phyloP scores from a whole-genome alignment of 2,797 vertebrate species.

The Syngnathus rostellatus region DNA sequence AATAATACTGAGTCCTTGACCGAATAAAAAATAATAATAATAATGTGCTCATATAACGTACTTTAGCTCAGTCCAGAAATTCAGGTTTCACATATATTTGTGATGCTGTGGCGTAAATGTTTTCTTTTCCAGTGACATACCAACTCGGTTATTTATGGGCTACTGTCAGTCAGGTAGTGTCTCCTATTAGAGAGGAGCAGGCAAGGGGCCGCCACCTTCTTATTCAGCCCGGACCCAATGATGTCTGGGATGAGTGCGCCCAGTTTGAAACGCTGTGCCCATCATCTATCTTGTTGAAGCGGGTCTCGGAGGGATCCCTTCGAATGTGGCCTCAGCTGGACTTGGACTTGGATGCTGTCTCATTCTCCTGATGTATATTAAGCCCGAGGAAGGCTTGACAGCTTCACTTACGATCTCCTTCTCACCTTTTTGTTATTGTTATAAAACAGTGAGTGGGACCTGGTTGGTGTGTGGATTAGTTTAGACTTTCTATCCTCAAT shows the following conservation, averaged over 20 bases:
- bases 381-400: conserved; percentile 16
- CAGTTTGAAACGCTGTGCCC: conserved; percentile 51
- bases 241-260: conserved; percentile 64
- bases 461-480: background rate
- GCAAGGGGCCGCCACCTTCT: conserved; percentile 59
- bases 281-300: conserved; percentile 68
- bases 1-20: background rate
- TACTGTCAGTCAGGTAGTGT: conserved; percentile 63
- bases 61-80: conserved; percentile 14
- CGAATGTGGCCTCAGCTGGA: conserved; percentile 50
- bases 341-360: conserved; percentile 33
- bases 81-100: conserved; percentile 9
- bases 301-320: conserved; percentile 46
- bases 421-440: conserved; percentile 19
- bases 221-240: conserved; percentile 60
- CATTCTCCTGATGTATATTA: conserved; percentile 32
- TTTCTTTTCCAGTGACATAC: conserved; percentile 44
- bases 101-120: conserved; percentile 40
- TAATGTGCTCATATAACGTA: conserved; percentile 9
- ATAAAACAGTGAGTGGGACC: conserved; percentile 14
- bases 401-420: conserved; percentile 15
- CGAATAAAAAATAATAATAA: background rate
- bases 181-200: conserved; percentile 60
- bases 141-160: conserved; percentile 70
- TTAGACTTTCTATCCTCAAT: background rate